Evolutionary conservation across 2,888 invertebrate species (phyloP), one percentile per base, ranked within the genome.

Genomic region (Congeria kusceri): DNA sequence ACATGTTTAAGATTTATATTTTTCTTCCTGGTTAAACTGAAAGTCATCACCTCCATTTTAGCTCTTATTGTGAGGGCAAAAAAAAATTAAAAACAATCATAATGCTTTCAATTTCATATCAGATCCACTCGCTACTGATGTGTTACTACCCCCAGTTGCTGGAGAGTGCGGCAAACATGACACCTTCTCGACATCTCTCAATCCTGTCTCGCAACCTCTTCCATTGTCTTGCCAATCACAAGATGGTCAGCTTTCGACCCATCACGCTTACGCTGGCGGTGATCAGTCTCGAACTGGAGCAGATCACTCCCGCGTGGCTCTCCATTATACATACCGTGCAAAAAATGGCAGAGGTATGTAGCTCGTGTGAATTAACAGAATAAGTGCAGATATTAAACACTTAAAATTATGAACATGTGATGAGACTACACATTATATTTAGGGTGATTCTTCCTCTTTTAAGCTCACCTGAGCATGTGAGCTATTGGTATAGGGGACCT

Each of bases 181-280:
- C 91, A 64, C 91, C 92, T 66, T 88, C 91, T 64, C 87, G 88
- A 63, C 92, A 93, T 85, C 87, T 93, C 74, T 77, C 89, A 20
- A 74, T 89, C 39, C 78, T 92, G 76, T 91, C 91, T 58, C 85
- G 88, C 64, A 91, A 92, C 84, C 79, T 92, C 72, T 86, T 92
- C 94, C 95, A 97, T 88, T 96, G 92, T 71, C 88, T 93, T 64
- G 80, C 90, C 57, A 88, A 91, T 69, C 89, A 90, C 74, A 89
- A 96, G 84, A 93, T 97, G 88, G 97, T 97, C 83, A 96, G 96
- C 47, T 95, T 96, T 72, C 95, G 96, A 56, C 95, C 96, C 77
- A 96, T 96, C 61, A 96, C 96, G 79, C 94, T 97, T 81, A 97
- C 97, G 15, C 94, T 98, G 62, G 96, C 96, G 66, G 94, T 97